A percentile compares a stretch with the other conserved stretches of the same genome.
phyloP scores from a whole-genome alignment of 64 coral and sea anemone genomes.

The Hydrozoanthus tunicans region DNA sequence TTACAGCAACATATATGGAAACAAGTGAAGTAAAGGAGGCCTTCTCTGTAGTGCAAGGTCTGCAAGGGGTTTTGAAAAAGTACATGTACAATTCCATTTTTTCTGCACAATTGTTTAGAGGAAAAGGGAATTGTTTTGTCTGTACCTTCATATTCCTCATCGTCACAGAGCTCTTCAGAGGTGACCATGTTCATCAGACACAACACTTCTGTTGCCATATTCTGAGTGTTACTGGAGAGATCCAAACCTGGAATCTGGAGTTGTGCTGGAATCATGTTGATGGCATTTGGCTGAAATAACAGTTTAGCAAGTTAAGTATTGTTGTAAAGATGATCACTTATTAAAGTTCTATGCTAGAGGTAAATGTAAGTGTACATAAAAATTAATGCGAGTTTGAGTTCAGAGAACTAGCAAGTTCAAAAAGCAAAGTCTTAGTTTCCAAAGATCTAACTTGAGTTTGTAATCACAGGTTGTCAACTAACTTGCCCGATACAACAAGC shows the following conservation, averaged over 20 bases:
- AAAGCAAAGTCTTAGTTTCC: no score
- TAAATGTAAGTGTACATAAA: no score
- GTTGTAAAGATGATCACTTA: no score
- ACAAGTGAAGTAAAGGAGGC: not conserved
- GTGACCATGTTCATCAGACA: conserved; percentile 96
- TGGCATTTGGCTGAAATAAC: conserved; percentile 84
- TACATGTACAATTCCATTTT: not conserved
- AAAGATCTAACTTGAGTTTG: no score
- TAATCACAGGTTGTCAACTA: no score
- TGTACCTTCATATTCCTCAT: conserved; percentile 97
- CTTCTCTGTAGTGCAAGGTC: not conserved
- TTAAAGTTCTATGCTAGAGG: not conserved
- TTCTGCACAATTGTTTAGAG: not conserved
- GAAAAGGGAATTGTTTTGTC: not conserved
- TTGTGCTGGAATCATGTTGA: conserved; percentile 97
- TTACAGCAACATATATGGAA: no score
- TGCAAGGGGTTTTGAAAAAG: no score
- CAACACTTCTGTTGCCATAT: conserved; percentile 77
- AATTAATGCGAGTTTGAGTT: no score
- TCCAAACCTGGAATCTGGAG: conserved; percentile 96
- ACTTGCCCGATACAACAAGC: no score
- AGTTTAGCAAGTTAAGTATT: not conserved
- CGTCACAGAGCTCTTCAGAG: conserved; percentile 90
- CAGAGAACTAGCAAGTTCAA: no score
- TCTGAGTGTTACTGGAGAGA: conserved; percentile 54